A percentile compares a stretch with the other conserved stretches of the same genome.
phyloP scores from a whole-genome alignment of 2,797 vertebrate species.

The Bothrops alternatus region DNA sequence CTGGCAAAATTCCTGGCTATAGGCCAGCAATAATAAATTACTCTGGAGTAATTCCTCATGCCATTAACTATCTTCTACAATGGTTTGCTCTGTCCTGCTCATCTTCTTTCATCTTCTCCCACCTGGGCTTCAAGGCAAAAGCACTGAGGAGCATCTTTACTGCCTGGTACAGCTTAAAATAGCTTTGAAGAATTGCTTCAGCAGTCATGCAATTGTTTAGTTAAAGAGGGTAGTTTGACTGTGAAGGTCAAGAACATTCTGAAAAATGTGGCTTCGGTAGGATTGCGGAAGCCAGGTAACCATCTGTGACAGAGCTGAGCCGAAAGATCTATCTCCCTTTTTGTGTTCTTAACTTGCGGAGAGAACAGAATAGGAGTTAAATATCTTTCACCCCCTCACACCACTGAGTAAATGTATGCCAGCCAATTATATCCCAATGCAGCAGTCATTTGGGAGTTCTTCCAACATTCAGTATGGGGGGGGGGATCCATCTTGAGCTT shows the following conservation, averaged over 20 bases:
- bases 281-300: neutral
- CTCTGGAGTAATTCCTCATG: neutral
- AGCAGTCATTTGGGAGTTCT: neutral
- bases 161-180: conserved; percentile 25
- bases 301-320: neutral
- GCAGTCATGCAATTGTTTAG: conserved; percentile 4
- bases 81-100: neutral
- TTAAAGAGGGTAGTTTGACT: neutral
- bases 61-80: neutral
- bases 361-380: neutral
- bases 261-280: conserved; percentile 9
- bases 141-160: neutral
- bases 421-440: neutral
- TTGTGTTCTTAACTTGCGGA: neutral
- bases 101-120: no score
- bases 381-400: neutral
- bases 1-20: neutral
- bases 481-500: neutral
- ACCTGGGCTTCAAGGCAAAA: neutral
- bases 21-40: neutral
- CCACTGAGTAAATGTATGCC: neutral
- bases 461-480: neutral
- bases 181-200: conserved; percentile 21
- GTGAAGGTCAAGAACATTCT: conserved; percentile 9
- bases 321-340: neutral